Base-by-base conservation (phyloP, 2,113 vertebrate species). In the Rhipidura dahli region DNA sequence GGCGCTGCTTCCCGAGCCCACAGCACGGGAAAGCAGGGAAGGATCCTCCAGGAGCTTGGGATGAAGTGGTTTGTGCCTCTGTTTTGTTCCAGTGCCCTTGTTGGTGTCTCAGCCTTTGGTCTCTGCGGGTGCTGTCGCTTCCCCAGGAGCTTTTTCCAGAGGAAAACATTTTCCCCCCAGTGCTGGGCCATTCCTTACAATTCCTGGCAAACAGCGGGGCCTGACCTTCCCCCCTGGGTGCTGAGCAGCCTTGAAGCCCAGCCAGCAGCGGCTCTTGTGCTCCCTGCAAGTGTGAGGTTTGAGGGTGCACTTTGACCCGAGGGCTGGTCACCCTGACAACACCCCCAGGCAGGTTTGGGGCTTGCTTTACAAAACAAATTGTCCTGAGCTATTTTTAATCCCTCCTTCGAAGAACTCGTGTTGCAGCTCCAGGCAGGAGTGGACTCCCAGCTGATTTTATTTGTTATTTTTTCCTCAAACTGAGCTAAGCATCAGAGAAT, bases 361-460 rank as follows among this genome's bases (percentile, higher is more conserved):
- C 2, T 12, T 56, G 64, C 37, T 59, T 51, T 27, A 23, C 40
- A 45, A 93, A 84, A 22, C 69, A 89, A 85, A 68, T 63, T 60
- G 8, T 56, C 47, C 71, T 37, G 7, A 63, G 47, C 71, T 93
- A 88, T 88, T 96, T 96, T 83, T 85, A 88, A 50, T 86, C 71
- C 51, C 18, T 94, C 47, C 82, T 94, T 85, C 71, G 11, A 93
- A 91, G 89, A 94, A 87, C 51, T 61, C 39, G 8, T 10, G 35
- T 53, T 89, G 89, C 45, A 72, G 70, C 78, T 92, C 31, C 11
- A 22, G 80, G 83, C 57, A 22, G 61, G 56, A 82, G 13, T 3
- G 28, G 40, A 23, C 84, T 94, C 63, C 33, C 49, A 35, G 44
- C 26, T 73, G 19, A 31, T 65, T 83, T 77, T 80, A 7, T 85